These are phyloP conservation scores for Aporophyla lueneburgensis DNA, from an alignment of 2,888 invertebrate genomes.

Conservation along the genomic window DNA sequence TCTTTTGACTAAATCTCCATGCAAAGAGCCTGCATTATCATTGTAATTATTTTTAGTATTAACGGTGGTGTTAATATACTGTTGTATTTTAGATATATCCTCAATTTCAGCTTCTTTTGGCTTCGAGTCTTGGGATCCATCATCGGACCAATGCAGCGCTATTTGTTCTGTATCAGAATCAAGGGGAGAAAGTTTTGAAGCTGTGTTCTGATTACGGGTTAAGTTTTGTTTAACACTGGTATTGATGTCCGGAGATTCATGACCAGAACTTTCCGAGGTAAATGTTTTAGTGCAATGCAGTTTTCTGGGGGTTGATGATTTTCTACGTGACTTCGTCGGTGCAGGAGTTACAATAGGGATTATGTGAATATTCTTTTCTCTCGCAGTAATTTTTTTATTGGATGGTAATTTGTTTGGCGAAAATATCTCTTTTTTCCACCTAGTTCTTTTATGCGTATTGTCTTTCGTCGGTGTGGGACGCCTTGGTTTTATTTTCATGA, in stretches of 20 bases:
- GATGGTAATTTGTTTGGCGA: slow-evolving; percentile 59
- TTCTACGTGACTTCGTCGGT: slow-evolving; percentile 86
- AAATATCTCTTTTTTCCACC: slow-evolving; percentile 68
- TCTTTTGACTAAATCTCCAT: slow-evolving; percentile 83
- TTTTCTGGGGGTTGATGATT: slow-evolving; percentile 89
- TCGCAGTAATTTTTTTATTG: slow-evolving; percentile 70
- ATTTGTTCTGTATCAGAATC: slow-evolving; percentile 83
- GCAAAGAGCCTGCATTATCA: slow-evolving; percentile 75
- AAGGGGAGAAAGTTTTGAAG: slow-evolving; percentile 60
- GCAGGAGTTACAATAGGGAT: slow-evolving; percentile 66
- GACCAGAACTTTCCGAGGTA: slow-evolving; percentile 78
- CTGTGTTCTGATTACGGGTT: slow-evolving; percentile 55
- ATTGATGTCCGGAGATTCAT: slow-evolving; percentile 76
- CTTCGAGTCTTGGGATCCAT: slow-evolving; percentile 83
- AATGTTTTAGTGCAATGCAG: slow-evolving; percentile 83
- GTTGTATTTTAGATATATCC: slow-evolving; percentile 84
- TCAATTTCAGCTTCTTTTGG: slow-evolving; percentile 77
- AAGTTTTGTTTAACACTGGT: slow-evolving; percentile 60
- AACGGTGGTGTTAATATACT: slow-evolving; percentile 80
- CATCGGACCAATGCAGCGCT: slow-evolving; percentile 84
- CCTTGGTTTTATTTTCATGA: slow-evolving; percentile 85
- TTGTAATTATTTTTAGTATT: slow-evolving; percentile 43
- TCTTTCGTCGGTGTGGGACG: slow-evolving; percentile 81
- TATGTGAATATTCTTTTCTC: slow-evolving; percentile 71
- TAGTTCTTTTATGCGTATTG: slow-evolving; percentile 69